phyloP scores from a whole-genome alignment of 2,113 vertebrate species.

The Sapayoa aenigma region DNA sequence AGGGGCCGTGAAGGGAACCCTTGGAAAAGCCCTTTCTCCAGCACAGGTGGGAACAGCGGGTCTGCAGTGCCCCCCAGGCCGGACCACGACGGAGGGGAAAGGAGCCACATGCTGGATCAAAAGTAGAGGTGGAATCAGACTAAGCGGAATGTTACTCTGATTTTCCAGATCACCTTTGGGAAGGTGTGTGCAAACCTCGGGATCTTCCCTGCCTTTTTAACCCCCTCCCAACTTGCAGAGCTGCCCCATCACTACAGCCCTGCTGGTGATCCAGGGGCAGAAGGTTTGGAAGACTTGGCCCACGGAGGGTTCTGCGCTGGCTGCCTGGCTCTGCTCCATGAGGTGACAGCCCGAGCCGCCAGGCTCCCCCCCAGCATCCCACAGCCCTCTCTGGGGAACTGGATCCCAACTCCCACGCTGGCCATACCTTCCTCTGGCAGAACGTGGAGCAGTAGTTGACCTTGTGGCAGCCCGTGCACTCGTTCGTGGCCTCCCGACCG shows the following conservation, averaged over 20 bases:
- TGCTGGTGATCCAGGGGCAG: background rate
- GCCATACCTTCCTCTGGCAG: constrained; percentile 91
- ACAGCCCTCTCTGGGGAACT: background rate
- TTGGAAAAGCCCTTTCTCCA: background rate
- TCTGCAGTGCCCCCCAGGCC: background rate
- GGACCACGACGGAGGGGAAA: background rate
- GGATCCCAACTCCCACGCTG: background rate
- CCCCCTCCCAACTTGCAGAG: background rate
- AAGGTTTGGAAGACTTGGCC: background rate
- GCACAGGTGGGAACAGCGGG: background rate
- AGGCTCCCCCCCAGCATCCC: background rate
- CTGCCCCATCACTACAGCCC: background rate
- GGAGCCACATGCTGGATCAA: rapidly evolving
- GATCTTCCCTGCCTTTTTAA: background rate
- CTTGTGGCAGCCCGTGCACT: constrained; percentile 95
- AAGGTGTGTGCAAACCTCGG: background rate
- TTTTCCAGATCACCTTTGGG: background rate
- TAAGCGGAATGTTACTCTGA: background rate
- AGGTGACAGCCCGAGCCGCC: background rate
- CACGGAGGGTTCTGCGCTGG: rapidly evolving
- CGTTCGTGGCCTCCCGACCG: constrained; percentile 88
- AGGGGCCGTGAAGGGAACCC: background rate
- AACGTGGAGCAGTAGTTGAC: constrained; percentile 98
- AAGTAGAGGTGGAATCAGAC: background rate
- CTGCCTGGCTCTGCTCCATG: background rate